Evolutionary conservation across 2,797 vertebrate genomes (phyloP).

Genomic region (Phalloptychus januarius): DNA sequence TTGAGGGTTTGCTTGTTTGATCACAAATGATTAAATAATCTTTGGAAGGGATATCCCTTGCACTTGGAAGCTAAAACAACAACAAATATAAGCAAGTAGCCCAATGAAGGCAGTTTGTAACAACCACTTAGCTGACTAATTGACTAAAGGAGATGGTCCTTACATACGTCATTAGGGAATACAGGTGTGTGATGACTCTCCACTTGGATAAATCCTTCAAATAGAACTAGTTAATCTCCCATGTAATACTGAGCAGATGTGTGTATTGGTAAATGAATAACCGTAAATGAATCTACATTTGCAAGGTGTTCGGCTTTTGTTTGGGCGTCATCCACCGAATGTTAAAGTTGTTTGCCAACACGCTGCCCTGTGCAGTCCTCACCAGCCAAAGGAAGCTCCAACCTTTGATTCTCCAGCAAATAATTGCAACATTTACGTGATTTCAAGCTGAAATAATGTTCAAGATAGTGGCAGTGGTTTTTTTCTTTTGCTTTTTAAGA

Average conservation of each 20-base stretch:
- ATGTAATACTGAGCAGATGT: conserved; percentile 73
- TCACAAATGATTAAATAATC: conserved; percentile 44
- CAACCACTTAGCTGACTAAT: conserved; percentile 71
- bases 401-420: conserved; percentile 17
- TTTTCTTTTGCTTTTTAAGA: not conserved
- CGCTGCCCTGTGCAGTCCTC: conserved; percentile 1
- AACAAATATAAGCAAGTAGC: conserved; percentile 36
- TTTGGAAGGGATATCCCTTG: conserved; percentile 22
- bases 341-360: conserved; percentile 19
- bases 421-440: conserved; percentile 28
- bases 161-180: conserved; percentile 71
- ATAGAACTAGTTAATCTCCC: conserved; percentile 76
- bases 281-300: conserved; percentile 57
- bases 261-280: conserved; percentile 65
- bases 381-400: conserved; percentile 19
- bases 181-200: conserved; percentile 68
- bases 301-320: conserved; percentile 51
- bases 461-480: conserved; percentile 12
- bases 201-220: conserved; percentile 62
- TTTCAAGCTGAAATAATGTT: conserved; percentile 17
- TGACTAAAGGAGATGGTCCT: conserved; percentile 66
- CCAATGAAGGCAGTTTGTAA: conserved; percentile 51
- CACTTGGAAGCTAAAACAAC: not conserved
- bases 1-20: conserved; percentile 45
- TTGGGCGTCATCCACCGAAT: conserved; percentile 44